Evolutionary conservation across 2,888 invertebrate species (phyloP).

Genomic region (Sesia bembeciformis): DNA sequence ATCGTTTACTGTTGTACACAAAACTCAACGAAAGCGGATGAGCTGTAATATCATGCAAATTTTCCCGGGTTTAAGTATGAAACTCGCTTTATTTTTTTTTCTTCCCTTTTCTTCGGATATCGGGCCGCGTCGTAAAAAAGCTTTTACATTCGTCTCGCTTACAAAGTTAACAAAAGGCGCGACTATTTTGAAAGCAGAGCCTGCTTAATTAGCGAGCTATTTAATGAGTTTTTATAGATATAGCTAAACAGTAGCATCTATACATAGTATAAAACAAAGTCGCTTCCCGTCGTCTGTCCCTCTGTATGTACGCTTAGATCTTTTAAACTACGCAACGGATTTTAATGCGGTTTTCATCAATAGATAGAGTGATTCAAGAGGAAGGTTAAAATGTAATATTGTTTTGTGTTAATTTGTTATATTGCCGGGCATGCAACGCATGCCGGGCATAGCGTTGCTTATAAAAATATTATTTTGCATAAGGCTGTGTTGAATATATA

Average conservation of each 20-base stretch:
- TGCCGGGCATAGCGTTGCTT: too few relatives aligned
- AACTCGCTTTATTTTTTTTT: slow-evolving; percentile 54
- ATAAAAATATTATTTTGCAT: too few relatives aligned
- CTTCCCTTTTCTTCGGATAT: slow-evolving; percentile 42
- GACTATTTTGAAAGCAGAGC: slow-evolving; percentile 39
- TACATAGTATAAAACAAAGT: too few relatives aligned
- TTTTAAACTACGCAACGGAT: too few relatives aligned
- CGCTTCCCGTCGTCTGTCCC: too few relatives aligned
- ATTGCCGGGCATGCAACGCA: too few relatives aligned
- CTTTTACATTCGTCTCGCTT: slow-evolving; percentile 54
- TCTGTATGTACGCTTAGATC: too few relatives aligned
- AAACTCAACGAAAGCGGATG: slow-evolving; percentile 32
- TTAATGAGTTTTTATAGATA: neutral
- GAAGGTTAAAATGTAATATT: too few relatives aligned
- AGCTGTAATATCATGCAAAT: slow-evolving; percentile 66
- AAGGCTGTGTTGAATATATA: too few relatives aligned
- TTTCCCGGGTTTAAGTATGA: slow-evolving; percentile 50
- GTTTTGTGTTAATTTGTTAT: too few relatives aligned
- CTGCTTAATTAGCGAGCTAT: slow-evolving; percentile 32
- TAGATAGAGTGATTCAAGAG: too few relatives aligned
- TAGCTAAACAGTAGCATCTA: neutral
- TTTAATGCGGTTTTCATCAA: too few relatives aligned
- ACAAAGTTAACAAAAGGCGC: slow-evolving; percentile 51
- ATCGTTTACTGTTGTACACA: slow-evolving; percentile 46
- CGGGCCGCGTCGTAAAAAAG: slow-evolving; percentile 47